Conservation (phyloP, 2,888 invertebrate genomes). For the Serrognathus titanus region DNA sequence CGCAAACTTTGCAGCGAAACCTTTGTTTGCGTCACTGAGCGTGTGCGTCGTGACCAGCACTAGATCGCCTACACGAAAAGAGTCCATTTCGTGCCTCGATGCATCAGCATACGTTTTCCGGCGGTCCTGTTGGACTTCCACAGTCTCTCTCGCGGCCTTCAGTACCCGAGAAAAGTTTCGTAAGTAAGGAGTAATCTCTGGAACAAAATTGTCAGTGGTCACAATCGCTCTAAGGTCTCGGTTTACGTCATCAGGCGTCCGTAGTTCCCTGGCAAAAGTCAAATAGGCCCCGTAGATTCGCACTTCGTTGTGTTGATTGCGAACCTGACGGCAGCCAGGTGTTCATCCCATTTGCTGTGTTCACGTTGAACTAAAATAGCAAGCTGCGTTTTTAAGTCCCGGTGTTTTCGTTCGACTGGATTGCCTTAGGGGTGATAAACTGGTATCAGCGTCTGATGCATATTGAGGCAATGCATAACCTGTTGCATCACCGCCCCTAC, state of each 20-base stretch:
- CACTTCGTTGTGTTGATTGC: slow-evolving; percentile 30
- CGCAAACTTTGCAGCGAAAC: too few relatives aligned
- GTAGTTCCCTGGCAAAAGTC: slow-evolving; percentile 32
- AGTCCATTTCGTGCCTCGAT: too few relatives aligned
- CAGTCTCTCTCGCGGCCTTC: too few relatives aligned
- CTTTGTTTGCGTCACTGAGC: too few relatives aligned
- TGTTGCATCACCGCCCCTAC: not conserved
- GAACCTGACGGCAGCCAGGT: slow-evolving; percentile 27
- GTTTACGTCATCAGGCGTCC: slow-evolving; percentile 30
- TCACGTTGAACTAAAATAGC: not conserved
- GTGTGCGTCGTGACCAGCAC: too few relatives aligned
- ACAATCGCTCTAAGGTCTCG: slow-evolving; percentile 29
- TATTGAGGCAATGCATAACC: not conserved
- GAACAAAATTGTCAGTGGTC: slow-evolving; percentile 30
- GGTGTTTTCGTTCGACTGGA: not conserved
- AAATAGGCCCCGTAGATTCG: slow-evolving; percentile 28
- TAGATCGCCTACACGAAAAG: too few relatives aligned
- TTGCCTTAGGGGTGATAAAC: too few relatives aligned
- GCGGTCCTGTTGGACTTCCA: not conserved
- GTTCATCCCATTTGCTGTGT: slow-evolving; percentile 21
- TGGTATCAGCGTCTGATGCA: too few relatives aligned
- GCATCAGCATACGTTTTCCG: too few relatives aligned
- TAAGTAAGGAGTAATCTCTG: not conserved
- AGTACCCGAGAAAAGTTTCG: too few relatives aligned
- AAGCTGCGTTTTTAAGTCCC: not conserved